Evolutionary conservation across 2,888 invertebrate genomes (phyloP).

Genomic region (Latheticus oryzae): DNA sequence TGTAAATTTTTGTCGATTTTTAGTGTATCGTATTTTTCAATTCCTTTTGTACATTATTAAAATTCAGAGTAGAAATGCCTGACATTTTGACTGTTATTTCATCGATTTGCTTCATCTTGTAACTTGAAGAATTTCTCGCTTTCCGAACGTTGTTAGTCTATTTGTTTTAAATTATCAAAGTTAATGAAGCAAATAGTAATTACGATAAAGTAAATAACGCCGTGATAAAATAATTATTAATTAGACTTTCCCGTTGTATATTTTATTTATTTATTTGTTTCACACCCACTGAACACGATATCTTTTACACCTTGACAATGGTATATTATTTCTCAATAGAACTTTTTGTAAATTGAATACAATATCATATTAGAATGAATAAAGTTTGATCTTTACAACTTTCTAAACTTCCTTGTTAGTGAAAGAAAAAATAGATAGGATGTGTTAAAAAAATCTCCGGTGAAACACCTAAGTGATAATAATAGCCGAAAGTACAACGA

Average conservation of each 20-base stretch:
- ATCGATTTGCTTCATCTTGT: no score
- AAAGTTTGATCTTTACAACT: no score
- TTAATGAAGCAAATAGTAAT: slow-evolving; percentile 30
- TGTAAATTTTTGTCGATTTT: no score
- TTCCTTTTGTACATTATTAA: slow-evolving; percentile 1
- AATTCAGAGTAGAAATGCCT: slow-evolving; percentile 2
- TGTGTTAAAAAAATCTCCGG: slow-evolving; percentile 8
- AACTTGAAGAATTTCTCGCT: slow-evolving; percentile 9
- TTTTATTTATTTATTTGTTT: slow-evolving; percentile 27
- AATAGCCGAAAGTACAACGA: slow-evolving; percentile 33
- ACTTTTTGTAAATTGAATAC: slow-evolving; percentile 28
- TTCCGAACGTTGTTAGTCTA: no score
- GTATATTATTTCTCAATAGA: slow-evolving; percentile 26
- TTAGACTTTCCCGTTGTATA: slow-evolving; percentile 31
- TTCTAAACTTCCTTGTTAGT: not conserved
- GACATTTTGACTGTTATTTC: slow-evolving; percentile 8
- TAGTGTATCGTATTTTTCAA: slow-evolving; percentile 8
- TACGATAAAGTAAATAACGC: slow-evolving; percentile 31
- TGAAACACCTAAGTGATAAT: slow-evolving; percentile 27
- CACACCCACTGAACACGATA: slow-evolving; percentile 34
- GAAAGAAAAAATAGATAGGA: slow-evolving; percentile 1
- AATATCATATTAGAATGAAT: slow-evolving; percentile 9
- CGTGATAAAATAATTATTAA: slow-evolving; percentile 32
- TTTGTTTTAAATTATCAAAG: slow-evolving; percentile 24
- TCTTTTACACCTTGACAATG: slow-evolving; percentile 32